Conservation (phyloP, 2,888 invertebrate species). For the Diarsia rubi region DNA sequence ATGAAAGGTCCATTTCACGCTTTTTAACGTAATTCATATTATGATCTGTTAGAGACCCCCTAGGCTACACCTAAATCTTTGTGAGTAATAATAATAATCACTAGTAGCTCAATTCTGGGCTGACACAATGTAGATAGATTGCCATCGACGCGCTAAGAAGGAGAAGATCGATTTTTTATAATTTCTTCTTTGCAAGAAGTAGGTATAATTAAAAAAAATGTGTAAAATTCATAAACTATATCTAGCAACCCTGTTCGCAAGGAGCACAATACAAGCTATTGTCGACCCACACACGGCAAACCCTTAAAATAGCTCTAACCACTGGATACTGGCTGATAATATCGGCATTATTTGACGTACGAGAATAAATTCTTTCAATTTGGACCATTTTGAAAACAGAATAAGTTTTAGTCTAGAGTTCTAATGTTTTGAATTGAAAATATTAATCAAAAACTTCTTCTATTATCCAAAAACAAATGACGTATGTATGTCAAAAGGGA, state of each 20-base stretch:
- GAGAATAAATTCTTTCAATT: constrained; percentile 26
- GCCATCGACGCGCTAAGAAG: too few species aligned
- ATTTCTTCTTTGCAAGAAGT: too few species aligned
- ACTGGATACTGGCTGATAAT: constrained; percentile 41
- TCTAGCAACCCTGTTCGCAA: constrained; percentile 22
- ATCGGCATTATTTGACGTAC: constrained; percentile 41
- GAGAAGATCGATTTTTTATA: too few species aligned
- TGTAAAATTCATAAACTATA: not conserved
- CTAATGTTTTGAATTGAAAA: not conserved
- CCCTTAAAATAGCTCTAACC: constrained; percentile 54
- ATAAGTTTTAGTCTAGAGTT: not conserved
- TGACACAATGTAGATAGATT: too few species aligned
- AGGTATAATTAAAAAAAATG: too few species aligned
- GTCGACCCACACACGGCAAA: constrained; percentile 60
- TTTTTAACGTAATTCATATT: too few species aligned
- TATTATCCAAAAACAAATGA: not conserved
- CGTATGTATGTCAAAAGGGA: not conserved
- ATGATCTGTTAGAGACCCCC: too few species aligned
- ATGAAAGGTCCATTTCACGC: too few species aligned
- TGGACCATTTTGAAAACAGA: not conserved
- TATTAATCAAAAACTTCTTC: not conserved
- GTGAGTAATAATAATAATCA: too few species aligned
- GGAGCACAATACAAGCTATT: constrained; percentile 52
- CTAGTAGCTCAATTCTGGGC: too few species aligned
- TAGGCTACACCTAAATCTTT: too few species aligned